Evolutionary conservation across 2,113 vertebrate genomes (phyloP).

Genomic region (Oxyruncus cristatus): DNA sequence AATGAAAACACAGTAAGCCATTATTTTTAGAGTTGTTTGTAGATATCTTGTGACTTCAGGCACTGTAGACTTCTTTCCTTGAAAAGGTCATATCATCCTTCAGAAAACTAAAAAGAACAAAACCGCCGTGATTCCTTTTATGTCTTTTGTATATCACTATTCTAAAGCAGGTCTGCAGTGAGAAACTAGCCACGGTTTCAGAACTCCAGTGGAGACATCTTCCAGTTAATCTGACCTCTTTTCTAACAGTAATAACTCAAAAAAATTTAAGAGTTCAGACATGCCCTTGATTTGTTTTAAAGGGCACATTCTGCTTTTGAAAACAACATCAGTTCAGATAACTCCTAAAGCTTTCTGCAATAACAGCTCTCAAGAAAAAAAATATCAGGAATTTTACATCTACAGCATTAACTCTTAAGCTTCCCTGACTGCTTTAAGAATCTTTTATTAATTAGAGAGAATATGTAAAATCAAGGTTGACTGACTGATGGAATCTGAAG

Average conservation of each 20-base stretch:
- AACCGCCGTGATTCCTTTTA: conserved; percentile 11
- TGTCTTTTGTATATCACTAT: conserved; percentile 35
- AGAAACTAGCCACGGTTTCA: conserved; percentile 40
- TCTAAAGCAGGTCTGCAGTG: conserved; percentile 43
- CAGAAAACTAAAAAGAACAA: conserved; percentile 12
- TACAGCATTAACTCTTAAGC: background rate
- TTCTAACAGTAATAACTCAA: conserved; percentile 32
- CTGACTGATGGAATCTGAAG: background rate
- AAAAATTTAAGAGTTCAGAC: conserved; percentile 32
- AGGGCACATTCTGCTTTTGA: conserved; percentile 57
- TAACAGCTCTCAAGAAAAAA: background rate
- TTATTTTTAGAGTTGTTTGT: conserved; percentile 25
- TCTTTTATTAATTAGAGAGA: background rate
- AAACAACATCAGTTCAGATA: conserved; percentile 48
- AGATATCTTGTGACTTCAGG: conserved; percentile 20
- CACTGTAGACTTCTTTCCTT: background rate
- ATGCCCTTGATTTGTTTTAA: conserved; percentile 56
- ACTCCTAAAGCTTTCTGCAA: conserved; percentile 28
- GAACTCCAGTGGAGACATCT: conserved; percentile 42
- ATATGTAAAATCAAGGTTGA: background rate
- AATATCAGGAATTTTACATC: background rate
- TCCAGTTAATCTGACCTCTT: conserved; percentile 60
- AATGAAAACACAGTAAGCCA: background rate
- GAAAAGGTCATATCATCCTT: conserved; percentile 43
- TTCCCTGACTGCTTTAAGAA: background rate